These are phyloP conservation scores for Plutomurus gul DNA, from an alignment of 1,140 invertebrate genomes.

Conservation along the genomic window DNA sequence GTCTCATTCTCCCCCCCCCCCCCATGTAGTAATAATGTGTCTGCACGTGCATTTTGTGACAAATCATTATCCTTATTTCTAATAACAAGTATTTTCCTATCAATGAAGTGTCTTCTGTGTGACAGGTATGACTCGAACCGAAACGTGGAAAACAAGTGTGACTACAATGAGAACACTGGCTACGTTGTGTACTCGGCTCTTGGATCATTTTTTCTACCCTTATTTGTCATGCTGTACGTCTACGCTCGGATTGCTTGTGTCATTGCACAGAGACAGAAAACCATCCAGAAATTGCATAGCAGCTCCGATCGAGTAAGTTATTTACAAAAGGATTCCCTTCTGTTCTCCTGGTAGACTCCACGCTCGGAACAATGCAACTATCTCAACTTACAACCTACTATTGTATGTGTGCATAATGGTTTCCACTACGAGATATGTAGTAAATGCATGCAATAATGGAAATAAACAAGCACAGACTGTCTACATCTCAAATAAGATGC, in stretches of 20 bases:
- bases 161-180: slow-evolving; percentile 78
- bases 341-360: neutral
- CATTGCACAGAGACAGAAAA: slow-evolving; percentile 63
- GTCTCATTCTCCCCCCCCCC: too few species aligned
- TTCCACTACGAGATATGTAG: too few species aligned
- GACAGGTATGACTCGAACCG: slow-evolving; percentile 69
- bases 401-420: too few species aligned
- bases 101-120: slow-evolving; percentile 52
- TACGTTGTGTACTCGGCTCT: slow-evolving; percentile 90
- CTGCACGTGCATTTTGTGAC: too few species aligned
- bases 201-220: slow-evolving; percentile 90
- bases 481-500: too few species aligned
- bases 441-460: too few species aligned
- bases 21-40: too few species aligned
- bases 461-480: too few species aligned
- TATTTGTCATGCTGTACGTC: slow-evolving; percentile 88
- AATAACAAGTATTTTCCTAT: too few species aligned
- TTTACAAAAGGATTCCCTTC: neutral
- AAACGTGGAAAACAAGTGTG: slow-evolving; percentile 64
- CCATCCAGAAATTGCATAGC: slow-evolving; percentile 44
- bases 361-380: too few species aligned
- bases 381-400: too few species aligned
- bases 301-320: slow-evolving; percentile 41
- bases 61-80: too few species aligned
- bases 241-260: slow-evolving; percentile 80